A percentile compares a stretch with the other conserved stretches of the same genome.
Conservation (phyloP, 2,888 invertebrate species). For the Biston stratarius region DNA sequence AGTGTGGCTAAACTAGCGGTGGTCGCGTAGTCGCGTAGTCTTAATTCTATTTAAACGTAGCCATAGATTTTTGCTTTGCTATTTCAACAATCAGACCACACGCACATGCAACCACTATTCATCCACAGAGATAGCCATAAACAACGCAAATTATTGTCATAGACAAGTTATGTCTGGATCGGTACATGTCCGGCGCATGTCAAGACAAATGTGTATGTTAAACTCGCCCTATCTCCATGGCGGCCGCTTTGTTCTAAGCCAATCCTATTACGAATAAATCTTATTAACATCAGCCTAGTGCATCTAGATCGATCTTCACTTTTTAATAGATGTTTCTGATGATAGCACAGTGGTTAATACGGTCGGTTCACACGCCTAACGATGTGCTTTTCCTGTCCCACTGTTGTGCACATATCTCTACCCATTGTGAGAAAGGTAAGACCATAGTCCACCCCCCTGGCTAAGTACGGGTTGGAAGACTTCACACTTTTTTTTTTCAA, state of each 20-base stretch:
- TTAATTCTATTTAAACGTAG: not conserved
- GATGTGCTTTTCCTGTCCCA: too few species aligned
- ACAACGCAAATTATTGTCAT: conserved; percentile 33
- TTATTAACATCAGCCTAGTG: conserved; percentile 9
- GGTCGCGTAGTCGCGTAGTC: too few species aligned
- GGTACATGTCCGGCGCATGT: conserved; percentile 25
- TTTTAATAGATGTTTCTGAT: conserved; percentile 19
- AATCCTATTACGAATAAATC: conserved; percentile 20
- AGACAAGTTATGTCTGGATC: conserved; percentile 23
- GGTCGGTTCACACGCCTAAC: too few species aligned
- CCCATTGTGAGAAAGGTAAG: too few species aligned
- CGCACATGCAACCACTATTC: conserved; percentile 12
- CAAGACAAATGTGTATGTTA: conserved; percentile 34
- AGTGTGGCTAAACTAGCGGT: too few species aligned
- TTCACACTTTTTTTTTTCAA: too few species aligned
- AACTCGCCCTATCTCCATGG: conserved; percentile 12
- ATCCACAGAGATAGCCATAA: conserved; percentile 16
- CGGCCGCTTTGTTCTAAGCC: conserved; percentile 29
- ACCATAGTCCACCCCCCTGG: too few species aligned
- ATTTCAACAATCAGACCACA: conserved; percentile 11
- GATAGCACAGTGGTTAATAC: too few species aligned
- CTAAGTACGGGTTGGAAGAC: too few species aligned
- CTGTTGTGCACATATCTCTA: too few species aligned
- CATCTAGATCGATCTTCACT: conserved; percentile 10
- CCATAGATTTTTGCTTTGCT: not conserved